Evolutionary conservation across 2,888 invertebrate genomes (phyloP).

Genomic region (Metellina segmentata): DNA sequence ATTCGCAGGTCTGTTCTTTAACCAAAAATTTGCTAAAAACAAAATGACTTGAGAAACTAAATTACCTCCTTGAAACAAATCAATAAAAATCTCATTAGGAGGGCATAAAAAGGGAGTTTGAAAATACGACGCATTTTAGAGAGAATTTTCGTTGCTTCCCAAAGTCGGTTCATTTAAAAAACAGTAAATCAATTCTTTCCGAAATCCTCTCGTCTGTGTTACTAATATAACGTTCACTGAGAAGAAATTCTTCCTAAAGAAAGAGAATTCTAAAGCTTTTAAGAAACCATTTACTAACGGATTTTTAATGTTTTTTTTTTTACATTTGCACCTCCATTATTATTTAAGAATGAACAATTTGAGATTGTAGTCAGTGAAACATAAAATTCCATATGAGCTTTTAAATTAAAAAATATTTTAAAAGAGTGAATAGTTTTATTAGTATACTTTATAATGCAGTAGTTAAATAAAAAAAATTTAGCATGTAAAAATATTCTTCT

Average conservation of each 20-base stretch:
- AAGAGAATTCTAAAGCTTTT: constrained; percentile 8
- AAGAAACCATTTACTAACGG: constrained; percentile 33
- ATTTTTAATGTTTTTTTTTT: constrained; percentile 1
- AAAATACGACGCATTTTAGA: constrained; percentile 48
- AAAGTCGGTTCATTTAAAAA: constrained; percentile 47
- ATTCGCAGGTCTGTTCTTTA: background rate
- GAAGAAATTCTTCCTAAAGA: background rate
- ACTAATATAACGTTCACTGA: background rate
- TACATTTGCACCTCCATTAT: background rate
- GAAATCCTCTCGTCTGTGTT: constrained; percentile 2
- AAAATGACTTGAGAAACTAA: constrained; percentile 45
- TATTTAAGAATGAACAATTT: background rate
- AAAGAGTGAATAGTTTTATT: too few species aligned
- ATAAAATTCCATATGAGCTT: too few species aligned
- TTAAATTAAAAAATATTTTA: too few species aligned
- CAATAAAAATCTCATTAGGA: constrained; percentile 65
- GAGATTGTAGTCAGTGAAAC: too few species aligned
- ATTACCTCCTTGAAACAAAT: constrained; percentile 58
- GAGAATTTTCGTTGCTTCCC: constrained; percentile 2
- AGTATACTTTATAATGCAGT: too few species aligned
- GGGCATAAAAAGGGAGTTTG: constrained; percentile 51
- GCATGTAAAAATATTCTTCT: too few species aligned
- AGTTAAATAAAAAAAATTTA: too few species aligned
- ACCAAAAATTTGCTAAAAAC: constrained; percentile 4
- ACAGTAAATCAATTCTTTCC: constrained; percentile 62